Evolutionary conservation across 2,113 vertebrate species (phyloP).

Genomic region (Nothobranchius furzeri): DNA sequence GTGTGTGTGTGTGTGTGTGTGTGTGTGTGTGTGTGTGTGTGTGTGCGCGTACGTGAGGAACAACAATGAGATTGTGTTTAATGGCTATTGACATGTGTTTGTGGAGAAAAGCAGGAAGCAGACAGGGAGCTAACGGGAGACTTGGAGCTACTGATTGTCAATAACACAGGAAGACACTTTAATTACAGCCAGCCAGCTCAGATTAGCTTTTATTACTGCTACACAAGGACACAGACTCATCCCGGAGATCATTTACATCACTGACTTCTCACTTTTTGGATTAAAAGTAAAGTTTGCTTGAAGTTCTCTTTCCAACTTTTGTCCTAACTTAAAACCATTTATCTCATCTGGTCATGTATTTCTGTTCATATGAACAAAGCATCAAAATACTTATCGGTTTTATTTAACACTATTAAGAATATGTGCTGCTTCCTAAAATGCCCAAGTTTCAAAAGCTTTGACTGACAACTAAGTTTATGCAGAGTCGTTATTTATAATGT

Average conservation of each 20-base stretch:
- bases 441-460: too few relatives aligned
- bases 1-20: too few relatives aligned
- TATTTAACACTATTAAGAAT: background rate
- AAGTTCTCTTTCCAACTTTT: background rate
- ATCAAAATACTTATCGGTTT: background rate
- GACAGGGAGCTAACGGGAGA: slow-evolving; percentile 42
- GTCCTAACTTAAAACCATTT: background rate
- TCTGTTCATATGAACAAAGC: background rate
- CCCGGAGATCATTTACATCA: slow-evolving; percentile 32
- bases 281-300: slow-evolving; percentile 19
- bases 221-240: slow-evolving; percentile 52
- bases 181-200: slow-evolving; percentile 69
- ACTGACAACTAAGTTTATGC: too few relatives aligned
- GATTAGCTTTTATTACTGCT: slow-evolving; percentile 62
- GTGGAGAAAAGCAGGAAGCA: slow-evolving; percentile 60
- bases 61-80: slow-evolving; percentile 67
- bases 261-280: slow-evolving; percentile 14
- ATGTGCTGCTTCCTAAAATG: too few relatives aligned
- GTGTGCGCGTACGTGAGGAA: slow-evolving; percentile 3
- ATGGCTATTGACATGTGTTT: slow-evolving; percentile 73
- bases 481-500: too few relatives aligned
- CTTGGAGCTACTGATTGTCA: slow-evolving; percentile 54
- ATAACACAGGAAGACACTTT: slow-evolving; percentile 75
- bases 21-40: too few relatives aligned
- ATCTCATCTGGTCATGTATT: background rate